Evolutionary conservation across 2,888 invertebrate species (phyloP).

Genomic region (Drosophila borborema): DNA sequence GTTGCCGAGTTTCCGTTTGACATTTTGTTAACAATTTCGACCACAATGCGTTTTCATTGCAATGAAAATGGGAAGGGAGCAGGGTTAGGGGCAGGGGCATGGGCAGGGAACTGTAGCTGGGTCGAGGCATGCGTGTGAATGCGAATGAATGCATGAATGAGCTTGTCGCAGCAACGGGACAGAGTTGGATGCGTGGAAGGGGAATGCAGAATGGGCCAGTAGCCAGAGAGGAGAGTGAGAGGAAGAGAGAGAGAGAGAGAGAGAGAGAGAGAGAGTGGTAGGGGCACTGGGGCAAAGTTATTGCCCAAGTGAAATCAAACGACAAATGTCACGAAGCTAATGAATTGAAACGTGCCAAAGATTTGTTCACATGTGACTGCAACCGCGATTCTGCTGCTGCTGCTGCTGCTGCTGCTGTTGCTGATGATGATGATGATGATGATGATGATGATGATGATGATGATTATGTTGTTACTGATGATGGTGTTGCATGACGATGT

Average conservation of each 20-base stretch:
- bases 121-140: slow-evolving; percentile 68
- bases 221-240: neutral
- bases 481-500: slow-evolving; percentile 7
- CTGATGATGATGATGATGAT: neutral
- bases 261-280: neutral
- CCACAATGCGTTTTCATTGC: slow-evolving; percentile 79
- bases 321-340: slow-evolving; percentile 80
- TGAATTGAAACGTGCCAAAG: slow-evolving; percentile 81
- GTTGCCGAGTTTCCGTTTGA: slow-evolving; percentile 71
- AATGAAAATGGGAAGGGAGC: slow-evolving; percentile 18
- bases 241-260: neutral
- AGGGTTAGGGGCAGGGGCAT: neutral
- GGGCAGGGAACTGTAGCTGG: neutral
- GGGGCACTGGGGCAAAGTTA: slow-evolving; percentile 46
- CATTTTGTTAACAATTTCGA: slow-evolving; percentile 81
- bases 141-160: slow-evolving; percentile 77
- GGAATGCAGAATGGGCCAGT: neutral
- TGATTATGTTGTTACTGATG: neutral
- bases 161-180: slow-evolving; percentile 46
- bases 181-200: slow-evolving; percentile 18
- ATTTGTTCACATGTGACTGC: slow-evolving; percentile 59
- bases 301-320: slow-evolving; percentile 76
- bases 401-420: slow-evolving; percentile 8
- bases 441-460: slow-evolving; percentile 20
- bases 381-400: slow-evolving; percentile 39